Percentiles rank a stretch among this genome's conserved stretches.
Conservation (phyloP, 2,797 vertebrate species). For the Pangasius mekongensis region DNA sequence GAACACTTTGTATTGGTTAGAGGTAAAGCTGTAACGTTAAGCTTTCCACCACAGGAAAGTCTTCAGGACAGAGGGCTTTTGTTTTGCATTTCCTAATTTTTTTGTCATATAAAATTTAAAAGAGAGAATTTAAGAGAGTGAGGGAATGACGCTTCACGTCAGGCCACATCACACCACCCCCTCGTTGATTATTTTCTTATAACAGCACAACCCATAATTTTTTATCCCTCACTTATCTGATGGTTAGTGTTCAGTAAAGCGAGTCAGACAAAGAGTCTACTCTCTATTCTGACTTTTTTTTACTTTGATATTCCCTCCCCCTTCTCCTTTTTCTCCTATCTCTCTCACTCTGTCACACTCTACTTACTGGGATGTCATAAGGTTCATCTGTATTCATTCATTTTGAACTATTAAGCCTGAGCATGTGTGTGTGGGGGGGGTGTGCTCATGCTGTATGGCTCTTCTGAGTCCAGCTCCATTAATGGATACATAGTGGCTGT, state of each 20-base stretch:
- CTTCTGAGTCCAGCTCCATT: constrained; percentile 13
- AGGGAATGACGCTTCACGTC: not conserved
- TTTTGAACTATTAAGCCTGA: constrained; percentile 11
- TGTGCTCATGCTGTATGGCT: constrained; percentile 19
- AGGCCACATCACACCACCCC: not conserved
- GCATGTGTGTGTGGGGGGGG: not conserved
- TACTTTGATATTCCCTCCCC: not conserved
- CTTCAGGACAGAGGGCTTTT: not conserved
- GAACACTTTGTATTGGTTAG: too few relatives aligned
- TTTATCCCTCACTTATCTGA: not conserved
- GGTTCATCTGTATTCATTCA: constrained; percentile 50
- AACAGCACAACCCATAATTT: not conserved
- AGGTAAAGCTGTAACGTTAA: too few relatives aligned
- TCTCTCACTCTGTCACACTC: constrained; percentile 5
- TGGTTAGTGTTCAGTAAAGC: not conserved
- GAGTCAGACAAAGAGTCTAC: not conserved
- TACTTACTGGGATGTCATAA: constrained; percentile 12
- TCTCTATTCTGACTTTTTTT: not conserved
- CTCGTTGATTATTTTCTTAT: not conserved
- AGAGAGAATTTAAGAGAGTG: not conserved
- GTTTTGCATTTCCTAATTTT: not conserved
- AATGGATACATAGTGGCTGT: constrained; percentile 62
- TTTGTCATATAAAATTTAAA: not conserved
- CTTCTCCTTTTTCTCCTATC: not conserved
- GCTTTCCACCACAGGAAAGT: not conserved